phyloP scores from a whole-genome alignment of 2,113 vertebrate genomes.

The Polyodon spathula region DNA sequence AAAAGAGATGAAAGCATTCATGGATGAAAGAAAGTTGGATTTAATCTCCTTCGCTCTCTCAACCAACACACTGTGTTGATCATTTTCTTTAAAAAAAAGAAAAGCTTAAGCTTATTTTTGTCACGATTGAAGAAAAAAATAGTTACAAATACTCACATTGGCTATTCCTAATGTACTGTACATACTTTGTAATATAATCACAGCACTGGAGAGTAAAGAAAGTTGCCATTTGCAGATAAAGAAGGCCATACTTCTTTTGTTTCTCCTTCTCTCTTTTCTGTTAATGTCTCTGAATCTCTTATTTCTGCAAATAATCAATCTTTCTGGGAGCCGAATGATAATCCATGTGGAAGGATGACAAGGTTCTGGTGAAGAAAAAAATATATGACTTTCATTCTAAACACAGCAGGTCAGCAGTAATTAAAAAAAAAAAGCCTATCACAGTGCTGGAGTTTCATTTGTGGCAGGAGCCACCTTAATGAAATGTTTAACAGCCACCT shows the following conservation, averaged over 20 bases:
- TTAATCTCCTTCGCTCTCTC: conserved; percentile 81
- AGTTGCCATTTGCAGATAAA: conserved; percentile 74
- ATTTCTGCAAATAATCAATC: conserved; percentile 78
- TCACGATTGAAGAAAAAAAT: conserved; percentile 54
- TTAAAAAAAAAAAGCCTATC: conserved; percentile 70
- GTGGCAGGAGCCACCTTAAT: conserved; percentile 69
- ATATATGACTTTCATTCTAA: conserved; percentile 73
- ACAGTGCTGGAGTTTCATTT: conserved; percentile 67
- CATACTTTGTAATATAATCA: conserved; percentile 77
- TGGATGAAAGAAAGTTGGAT: conserved; percentile 93
- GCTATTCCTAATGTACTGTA: conserved; percentile 63
- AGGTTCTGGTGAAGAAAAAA: conserved; percentile 51
- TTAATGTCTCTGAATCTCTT: conserved; percentile 74
- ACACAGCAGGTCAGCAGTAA: conserved; percentile 73
- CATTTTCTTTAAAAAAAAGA: conserved; percentile 68
- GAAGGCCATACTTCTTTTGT: conserved; percentile 32
- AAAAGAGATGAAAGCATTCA: conserved; percentile 90
- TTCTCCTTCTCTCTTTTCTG: conserved; percentile 61
- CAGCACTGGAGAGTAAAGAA: conserved; percentile 66
- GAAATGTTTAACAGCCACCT: conserved; percentile 83
- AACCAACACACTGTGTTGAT: conserved; percentile 73
- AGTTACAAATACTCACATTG: conserved; percentile 73
- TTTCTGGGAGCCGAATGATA: conserved; percentile 71
- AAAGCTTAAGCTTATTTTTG: conserved; percentile 76
- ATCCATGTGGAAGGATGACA: conserved; percentile 70